These are phyloP conservation scores for Condylura cristata DNA, from an alignment of 2,113 vertebrate genomes.

Conservation along the genomic window DNA sequence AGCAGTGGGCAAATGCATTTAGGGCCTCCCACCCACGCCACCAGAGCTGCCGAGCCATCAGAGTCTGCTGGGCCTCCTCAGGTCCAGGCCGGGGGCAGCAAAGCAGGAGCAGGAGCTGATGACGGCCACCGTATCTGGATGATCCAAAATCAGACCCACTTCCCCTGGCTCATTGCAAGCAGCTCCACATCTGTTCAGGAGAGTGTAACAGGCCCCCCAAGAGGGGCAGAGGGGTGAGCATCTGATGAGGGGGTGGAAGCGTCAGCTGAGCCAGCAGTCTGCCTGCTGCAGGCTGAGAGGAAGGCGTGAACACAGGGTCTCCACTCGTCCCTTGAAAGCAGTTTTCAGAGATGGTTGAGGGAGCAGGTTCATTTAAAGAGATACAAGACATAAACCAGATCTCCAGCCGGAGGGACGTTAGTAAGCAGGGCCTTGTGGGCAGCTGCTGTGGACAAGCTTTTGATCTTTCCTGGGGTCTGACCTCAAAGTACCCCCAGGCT, in stretches of 20 bases:
- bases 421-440: neutral
- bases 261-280: no score
- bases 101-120: neutral
- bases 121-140: neutral
- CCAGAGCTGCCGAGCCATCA: neutral
- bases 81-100: neutral
- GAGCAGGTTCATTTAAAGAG: neutral
- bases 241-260: neutral
- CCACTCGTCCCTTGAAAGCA: neutral
- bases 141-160: neutral
- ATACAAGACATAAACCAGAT: neutral
- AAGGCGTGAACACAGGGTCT: fast-evolving
- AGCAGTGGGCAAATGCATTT: neutral
- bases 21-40: neutral
- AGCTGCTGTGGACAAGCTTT: neutral
- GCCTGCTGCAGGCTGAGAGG: neutral
- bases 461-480: fast-evolving
- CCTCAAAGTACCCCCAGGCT: neutral
- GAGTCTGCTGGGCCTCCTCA: neutral
- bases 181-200: neutral
- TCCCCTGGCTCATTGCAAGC: neutral
- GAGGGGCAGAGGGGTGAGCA: fast-evolving
- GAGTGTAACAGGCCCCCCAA: neutral
- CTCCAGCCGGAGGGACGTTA: neutral
- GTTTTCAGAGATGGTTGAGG: neutral